Conservation (phyloP, 2,888 invertebrate species). For the Toxonevra muliebris region DNA sequence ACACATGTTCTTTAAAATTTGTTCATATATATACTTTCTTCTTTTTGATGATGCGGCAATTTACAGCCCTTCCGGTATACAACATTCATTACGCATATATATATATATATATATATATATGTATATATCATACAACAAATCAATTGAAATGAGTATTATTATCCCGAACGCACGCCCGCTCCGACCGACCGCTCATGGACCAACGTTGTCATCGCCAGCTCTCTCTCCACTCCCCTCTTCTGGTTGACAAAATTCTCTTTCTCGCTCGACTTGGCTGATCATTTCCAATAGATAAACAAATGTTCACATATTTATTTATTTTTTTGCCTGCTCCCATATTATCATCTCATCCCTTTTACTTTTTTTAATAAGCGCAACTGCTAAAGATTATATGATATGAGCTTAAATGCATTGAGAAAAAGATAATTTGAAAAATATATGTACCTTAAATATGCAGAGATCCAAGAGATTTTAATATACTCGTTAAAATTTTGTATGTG, state of each 20-base stretch:
- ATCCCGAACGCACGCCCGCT: neutral
- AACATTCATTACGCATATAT: neutral
- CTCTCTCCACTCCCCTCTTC: neutral
- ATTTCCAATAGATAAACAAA: constrained; percentile 41
- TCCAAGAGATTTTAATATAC: too few species aligned
- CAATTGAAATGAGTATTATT: constrained; percentile 2
- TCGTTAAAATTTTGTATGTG: too few species aligned
- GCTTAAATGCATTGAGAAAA: neutral
- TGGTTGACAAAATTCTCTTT: constrained; percentile 14
- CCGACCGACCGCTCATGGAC: neutral
- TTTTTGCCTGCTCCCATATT: constrained; percentile 5
- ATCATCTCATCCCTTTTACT: neutral
- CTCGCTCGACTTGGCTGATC: constrained; percentile 36
- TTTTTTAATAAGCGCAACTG: neutral
- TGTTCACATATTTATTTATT: constrained; percentile 38
- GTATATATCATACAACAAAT: neutral
- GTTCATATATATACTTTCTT: constrained; percentile 15
- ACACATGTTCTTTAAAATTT: constrained; percentile 40
- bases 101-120: neutral
- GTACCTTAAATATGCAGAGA: too few species aligned
- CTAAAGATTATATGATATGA: constrained; percentile 1
- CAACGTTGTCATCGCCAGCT: too few species aligned
- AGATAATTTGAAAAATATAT: too few species aligned
- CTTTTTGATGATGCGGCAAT: too few species aligned
- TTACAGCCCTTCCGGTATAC: too few species aligned